A percentile compares a stretch with the other conserved stretches of the same genome.
Evolutionary conservation across 2,888 invertebrate species (phyloP).

Genomic region (Rhamphomyia laevipes): DNA sequence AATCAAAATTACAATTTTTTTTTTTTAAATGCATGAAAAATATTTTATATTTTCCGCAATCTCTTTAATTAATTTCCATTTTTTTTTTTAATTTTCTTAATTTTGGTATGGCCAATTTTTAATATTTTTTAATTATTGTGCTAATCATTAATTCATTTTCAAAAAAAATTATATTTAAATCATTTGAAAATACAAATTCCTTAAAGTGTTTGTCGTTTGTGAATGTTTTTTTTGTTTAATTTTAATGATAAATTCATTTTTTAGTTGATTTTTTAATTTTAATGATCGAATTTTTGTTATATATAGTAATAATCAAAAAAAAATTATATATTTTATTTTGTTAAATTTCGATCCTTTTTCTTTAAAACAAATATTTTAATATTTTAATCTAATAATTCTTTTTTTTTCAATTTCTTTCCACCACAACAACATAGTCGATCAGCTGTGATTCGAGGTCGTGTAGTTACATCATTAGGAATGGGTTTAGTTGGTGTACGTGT

Average conservation of each 20-base stretch:
- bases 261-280: slow-evolving; percentile 6
- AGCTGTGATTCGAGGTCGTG: slow-evolving; percentile 91
- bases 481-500: slow-evolving; percentile 94
- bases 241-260: not conserved
- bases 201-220: too few species aligned
- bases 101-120: not conserved
- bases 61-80: too few species aligned
- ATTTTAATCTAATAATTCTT: slow-evolving; percentile 16
- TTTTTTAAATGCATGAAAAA: too few species aligned
- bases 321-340: not conserved
- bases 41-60: too few species aligned
- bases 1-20: too few species aligned
- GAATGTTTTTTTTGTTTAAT: too few species aligned
- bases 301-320: too few species aligned
- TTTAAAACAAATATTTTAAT: not conserved
- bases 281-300: slow-evolving; percentile 13
- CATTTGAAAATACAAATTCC: too few species aligned
- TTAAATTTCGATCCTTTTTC: slow-evolving; percentile 1
- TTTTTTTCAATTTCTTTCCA: slow-evolving; percentile 8
- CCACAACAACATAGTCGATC: slow-evolving; percentile 60
- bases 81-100: too few species aligned
- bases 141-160: slow-evolving; percentile 3
- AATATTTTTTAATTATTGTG: not conserved
- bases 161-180: slow-evolving; percentile 14
- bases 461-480: slow-evolving; percentile 80